Percentiles rank a stretch among this genome's conserved stretches.
phyloP scores from a whole-genome alignment of 2,888 invertebrate genomes.

The Drosophila leonis region DNA sequence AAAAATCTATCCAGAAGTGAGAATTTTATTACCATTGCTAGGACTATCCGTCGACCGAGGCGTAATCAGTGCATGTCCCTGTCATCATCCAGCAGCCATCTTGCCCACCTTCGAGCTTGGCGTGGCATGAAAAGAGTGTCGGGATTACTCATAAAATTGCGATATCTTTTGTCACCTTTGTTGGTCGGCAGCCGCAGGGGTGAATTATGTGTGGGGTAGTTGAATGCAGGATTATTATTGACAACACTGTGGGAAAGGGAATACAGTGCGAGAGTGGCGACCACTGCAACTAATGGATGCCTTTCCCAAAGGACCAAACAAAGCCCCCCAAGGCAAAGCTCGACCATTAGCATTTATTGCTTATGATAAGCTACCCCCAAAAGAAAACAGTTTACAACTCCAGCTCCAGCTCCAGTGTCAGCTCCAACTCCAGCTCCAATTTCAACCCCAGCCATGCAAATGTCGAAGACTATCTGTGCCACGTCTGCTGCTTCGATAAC shows the following conservation, averaged over 20 bases:
- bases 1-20: constrained; percentile 75
- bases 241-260: constrained; percentile 13
- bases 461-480: constrained; percentile 33
- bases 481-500: constrained; percentile 37
- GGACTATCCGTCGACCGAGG: constrained; percentile 27
- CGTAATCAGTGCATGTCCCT: constrained; percentile 71
- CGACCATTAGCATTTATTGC: constrained; percentile 75
- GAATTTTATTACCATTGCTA: constrained; percentile 71
- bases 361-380: constrained; percentile 61
- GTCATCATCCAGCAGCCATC: constrained; percentile 41
- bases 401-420: constrained; percentile 3
- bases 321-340: constrained; percentile 43
- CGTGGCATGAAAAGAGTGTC: constrained; percentile 61
- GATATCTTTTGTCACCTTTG: constrained; percentile 83
- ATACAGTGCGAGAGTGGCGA: not conserved
- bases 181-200: constrained; percentile 40
- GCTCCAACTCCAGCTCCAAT: not conserved
- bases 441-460: constrained; percentile 42
- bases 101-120: not conserved
- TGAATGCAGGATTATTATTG: constrained; percentile 51
- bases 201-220: constrained; percentile 22
- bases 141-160: constrained; percentile 81
- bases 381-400: constrained; percentile 17
- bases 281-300: constrained; percentile 53
- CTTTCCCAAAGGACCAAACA: constrained; percentile 34